phyloP scores from a whole-genome alignment of 2,113 vertebrate genomes.

The Spilogale gracilis region DNA sequence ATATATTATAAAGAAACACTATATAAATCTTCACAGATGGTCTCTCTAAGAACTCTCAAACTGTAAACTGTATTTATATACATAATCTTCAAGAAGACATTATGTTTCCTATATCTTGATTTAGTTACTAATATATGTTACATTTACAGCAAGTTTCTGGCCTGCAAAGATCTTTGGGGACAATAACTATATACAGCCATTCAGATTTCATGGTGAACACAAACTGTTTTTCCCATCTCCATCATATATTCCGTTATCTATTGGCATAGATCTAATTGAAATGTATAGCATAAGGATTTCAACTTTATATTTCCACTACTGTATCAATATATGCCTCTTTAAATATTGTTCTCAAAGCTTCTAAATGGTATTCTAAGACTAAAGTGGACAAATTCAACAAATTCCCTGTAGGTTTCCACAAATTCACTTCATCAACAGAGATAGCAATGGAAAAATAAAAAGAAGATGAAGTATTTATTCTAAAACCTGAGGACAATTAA shows the following conservation, averaged over 20 bases:
- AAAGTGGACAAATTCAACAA: neutral
- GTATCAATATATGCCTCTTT: conserved; percentile 16
- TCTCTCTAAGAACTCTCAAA: neutral
- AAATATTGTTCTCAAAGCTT: conserved; percentile 48
- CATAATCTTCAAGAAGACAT: conserved; percentile 44
- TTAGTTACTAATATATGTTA: conserved; percentile 56
- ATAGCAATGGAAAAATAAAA: neutral
- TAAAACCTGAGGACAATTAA: neutral
- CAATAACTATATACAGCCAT: neutral
- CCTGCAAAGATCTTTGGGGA: neutral
- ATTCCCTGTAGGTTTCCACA: neutral
- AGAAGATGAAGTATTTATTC: neutral
- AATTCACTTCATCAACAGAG: neutral
- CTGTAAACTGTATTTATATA: conserved; percentile 59
- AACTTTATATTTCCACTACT: neutral
- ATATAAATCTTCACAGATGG: neutral
- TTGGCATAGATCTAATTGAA: neutral
- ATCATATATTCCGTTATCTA: neutral
- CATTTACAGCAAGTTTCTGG: conserved; percentile 35
- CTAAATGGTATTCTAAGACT: neutral
- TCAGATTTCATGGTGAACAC: neutral
- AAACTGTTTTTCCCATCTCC: neutral
- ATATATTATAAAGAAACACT: neutral
- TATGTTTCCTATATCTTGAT: conserved; percentile 23
- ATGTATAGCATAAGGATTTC: neutral